Percentiles rank a stretch among this genome's conserved stretches.
Conservation (phyloP, 2,797 vertebrate genomes). For the Paguma larvata region DNA sequence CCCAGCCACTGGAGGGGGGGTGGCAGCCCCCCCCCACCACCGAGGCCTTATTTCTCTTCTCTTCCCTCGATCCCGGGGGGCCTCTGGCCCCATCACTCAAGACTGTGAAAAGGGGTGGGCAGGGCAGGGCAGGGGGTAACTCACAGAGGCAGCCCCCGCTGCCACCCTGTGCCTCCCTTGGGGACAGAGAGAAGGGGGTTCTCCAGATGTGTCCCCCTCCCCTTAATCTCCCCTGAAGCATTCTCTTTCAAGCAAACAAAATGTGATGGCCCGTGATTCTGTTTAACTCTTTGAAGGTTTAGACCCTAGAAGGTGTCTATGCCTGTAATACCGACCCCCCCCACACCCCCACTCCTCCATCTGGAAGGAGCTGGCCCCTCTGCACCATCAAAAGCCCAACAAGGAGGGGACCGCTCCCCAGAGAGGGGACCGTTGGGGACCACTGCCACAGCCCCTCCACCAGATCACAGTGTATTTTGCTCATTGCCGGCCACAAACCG, state of each 20-base stretch:
- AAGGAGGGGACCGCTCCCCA: not conserved
- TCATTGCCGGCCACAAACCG: not conserved
- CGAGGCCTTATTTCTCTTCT: conserved; percentile 70
- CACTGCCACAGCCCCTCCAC: not conserved
- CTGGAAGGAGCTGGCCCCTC: conserved; percentile 6
- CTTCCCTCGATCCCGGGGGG: not conserved
- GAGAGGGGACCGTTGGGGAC: not conserved
- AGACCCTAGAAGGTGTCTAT: not conserved
- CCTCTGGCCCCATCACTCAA: not conserved
- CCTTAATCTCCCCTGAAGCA: not conserved
- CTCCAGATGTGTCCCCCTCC: not conserved
- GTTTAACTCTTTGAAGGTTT: not conserved
- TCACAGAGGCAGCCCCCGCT: not conserved
- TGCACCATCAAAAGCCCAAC: not conserved
- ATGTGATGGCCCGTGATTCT: not conserved
- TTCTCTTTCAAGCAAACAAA: conserved; percentile 37
- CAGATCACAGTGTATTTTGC: not conserved
- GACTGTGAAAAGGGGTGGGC: conserved; percentile 59
- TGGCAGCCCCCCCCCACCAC: not conserved
- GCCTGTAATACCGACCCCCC: not conserved
- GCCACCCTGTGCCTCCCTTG: conserved; percentile 1
- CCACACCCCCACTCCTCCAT: not conserved
- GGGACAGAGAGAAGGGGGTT: not conserved
- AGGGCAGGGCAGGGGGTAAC: not conserved
- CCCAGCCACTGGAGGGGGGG: not conserved